Evolutionary conservation across 1,140 invertebrate species (phyloP).

Genomic region (Phortica variegata): DNA sequence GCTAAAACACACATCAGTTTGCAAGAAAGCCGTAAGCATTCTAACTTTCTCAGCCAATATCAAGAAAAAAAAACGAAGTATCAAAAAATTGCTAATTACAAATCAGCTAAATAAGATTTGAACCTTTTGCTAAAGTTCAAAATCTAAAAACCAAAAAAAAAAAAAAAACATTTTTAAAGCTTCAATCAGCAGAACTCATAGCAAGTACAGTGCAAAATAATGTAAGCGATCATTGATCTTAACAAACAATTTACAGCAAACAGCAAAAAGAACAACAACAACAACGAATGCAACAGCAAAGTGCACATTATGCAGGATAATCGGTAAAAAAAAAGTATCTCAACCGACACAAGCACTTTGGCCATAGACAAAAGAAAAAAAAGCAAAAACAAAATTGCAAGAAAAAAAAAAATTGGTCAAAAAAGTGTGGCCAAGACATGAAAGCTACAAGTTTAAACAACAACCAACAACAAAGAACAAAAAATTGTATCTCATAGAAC

Average conservation of each 20-base stretch:
- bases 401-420: conserved; percentile 51
- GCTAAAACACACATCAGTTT: too few species aligned
- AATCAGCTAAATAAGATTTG: conserved; percentile 14
- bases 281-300: conserved; percentile 5
- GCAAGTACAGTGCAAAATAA: too few species aligned
- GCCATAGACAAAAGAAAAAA: not conserved
- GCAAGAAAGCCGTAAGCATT: too few species aligned
- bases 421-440: conserved; percentile 54
- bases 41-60: too few species aligned
- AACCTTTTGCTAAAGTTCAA: too few species aligned
- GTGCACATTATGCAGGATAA: not conserved
- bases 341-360: too few species aligned
- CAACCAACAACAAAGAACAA: conserved; percentile 43
- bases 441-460: conserved; percentile 54
- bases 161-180: too few species aligned
- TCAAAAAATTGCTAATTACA: conserved; percentile 53
- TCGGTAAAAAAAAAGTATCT: too few species aligned
- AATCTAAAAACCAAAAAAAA: too few species aligned
- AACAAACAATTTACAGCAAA: conserved; percentile 33
- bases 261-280: conserved; percentile 10
- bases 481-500: too few species aligned
- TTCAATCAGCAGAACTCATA: too few species aligned
- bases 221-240: conserved; percentile 42
- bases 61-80: too few species aligned
- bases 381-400: conserved; percentile 20